Percentiles rank a stretch among this genome's conserved stretches.
Conservation (phyloP, 1,140 invertebrate genomes). For the Micrasema longulum region DNA sequence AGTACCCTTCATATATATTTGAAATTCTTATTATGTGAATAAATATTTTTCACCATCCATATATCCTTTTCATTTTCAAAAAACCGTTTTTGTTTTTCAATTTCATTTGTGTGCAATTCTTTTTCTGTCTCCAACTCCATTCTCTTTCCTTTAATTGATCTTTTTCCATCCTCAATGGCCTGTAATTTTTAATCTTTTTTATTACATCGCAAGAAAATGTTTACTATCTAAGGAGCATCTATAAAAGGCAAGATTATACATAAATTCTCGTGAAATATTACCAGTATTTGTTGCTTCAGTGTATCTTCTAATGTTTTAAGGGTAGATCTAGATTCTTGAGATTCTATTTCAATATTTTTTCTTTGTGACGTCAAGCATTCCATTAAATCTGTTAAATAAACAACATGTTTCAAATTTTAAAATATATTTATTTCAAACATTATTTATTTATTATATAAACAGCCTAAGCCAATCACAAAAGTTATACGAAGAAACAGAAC, state of each 20-base stretch:
- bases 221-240: too few species aligned
- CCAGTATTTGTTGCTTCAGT: slow-evolving; percentile 56
- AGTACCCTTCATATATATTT: too few species aligned
- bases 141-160: slow-evolving; percentile 61
- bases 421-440: too few species aligned
- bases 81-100: slow-evolving; percentile 55
- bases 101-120: slow-evolving; percentile 63
- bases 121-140: slow-evolving; percentile 67
- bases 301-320: slow-evolving; percentile 52
- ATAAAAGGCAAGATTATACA: too few species aligned
- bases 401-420: too few species aligned
- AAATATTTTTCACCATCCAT: slow-evolving; percentile 39
- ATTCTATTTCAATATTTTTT: slow-evolving; percentile 40
- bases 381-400: too few species aligned
- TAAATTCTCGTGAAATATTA: slow-evolving; percentile 21
- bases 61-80: slow-evolving; percentile 45
- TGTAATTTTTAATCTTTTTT: slow-evolving; percentile 50
- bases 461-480: too few species aligned
- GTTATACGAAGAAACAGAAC: too few species aligned
- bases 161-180: slow-evolving; percentile 64
- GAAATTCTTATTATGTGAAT: too few species aligned
- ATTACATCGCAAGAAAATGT: too few species aligned
- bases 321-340: slow-evolving; percentile 36
- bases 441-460: too few species aligned
- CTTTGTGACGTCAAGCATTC: too few species aligned